Evolutionary conservation across 1,140 invertebrate genomes (phyloP).

Genomic region (Melanaphis sacchari): DNA sequence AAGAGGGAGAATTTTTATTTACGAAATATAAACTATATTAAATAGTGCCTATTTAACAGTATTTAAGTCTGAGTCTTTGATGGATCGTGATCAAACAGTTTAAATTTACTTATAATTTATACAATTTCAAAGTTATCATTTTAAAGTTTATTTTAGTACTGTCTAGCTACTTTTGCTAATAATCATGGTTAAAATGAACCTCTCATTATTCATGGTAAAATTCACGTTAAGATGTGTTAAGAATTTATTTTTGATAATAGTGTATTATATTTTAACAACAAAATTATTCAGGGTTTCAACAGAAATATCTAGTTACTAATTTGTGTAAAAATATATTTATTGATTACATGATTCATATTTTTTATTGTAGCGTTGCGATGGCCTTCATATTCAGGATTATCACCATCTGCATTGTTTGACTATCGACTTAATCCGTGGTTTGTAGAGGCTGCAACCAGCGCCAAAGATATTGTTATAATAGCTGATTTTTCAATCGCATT

Average conservation of each 20-base stretch:
- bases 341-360: background rate
- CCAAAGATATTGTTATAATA: conserved; percentile 93
- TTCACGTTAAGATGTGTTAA: background rate
- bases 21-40: background rate
- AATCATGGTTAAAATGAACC: background rate
- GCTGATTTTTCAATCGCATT: conserved; percentile 90
- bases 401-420: conserved; percentile 80
- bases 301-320: background rate
- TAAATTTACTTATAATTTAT: background rate
- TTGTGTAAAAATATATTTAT: too few species aligned
- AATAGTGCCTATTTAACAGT: background rate
- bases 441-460: conserved; percentile 92
- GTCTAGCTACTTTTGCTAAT: background rate
- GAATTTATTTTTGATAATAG: background rate
- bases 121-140: background rate
- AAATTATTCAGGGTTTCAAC: background rate
- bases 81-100: background rate
- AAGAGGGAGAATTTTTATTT: background rate
- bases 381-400: conserved; percentile 73
- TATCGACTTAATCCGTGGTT: conserved; percentile 91
- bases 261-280: background rate
- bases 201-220: background rate
- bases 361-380: conserved; percentile 72
- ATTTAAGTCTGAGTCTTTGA: background rate
- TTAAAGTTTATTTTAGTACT: background rate